phyloP scores from a whole-genome alignment of 1,140 invertebrate species.

The Lepidurus packardi region DNA sequence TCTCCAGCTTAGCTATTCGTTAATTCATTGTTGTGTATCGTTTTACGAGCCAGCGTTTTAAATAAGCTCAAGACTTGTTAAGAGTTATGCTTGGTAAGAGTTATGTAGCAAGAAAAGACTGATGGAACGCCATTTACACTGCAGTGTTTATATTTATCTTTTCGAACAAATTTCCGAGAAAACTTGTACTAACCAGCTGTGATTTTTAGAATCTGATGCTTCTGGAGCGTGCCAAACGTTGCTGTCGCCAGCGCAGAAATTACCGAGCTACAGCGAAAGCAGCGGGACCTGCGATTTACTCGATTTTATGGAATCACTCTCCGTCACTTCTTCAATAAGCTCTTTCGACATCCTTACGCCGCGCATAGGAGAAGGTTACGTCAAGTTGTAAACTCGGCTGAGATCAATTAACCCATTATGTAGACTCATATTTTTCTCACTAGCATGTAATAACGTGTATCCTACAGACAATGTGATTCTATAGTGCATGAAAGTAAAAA shows the following conservation, averaged over 20 bases:
- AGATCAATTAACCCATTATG: too few relatives aligned
- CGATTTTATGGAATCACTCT: not conserved
- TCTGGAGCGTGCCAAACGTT: not conserved
- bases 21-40: too few relatives aligned
- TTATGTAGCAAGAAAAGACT: too few relatives aligned
- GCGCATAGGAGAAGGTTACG: not conserved
- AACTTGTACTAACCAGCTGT: not conserved
- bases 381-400: not conserved
- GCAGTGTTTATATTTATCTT: too few relatives aligned
- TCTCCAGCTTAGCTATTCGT: not conserved
- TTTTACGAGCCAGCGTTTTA: too few relatives aligned
- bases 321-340: not conserved
- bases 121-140: too few relatives aligned
- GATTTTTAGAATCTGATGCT: not conserved
- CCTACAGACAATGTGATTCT: not conserved
- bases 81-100: too few relatives aligned
- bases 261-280: constrained; percentile 10
- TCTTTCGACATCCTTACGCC: constrained; percentile 3
- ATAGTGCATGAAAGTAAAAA: not conserved
- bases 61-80: too few relatives aligned
- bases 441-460: too few relatives aligned
- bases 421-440: too few relatives aligned
- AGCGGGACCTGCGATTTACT: not conserved
- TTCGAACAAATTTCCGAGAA: not conserved
- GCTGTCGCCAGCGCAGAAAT: not conserved